phyloP scores from a whole-genome alignment of 2,113 vertebrate species.

The Jaculus jaculus region DNA sequence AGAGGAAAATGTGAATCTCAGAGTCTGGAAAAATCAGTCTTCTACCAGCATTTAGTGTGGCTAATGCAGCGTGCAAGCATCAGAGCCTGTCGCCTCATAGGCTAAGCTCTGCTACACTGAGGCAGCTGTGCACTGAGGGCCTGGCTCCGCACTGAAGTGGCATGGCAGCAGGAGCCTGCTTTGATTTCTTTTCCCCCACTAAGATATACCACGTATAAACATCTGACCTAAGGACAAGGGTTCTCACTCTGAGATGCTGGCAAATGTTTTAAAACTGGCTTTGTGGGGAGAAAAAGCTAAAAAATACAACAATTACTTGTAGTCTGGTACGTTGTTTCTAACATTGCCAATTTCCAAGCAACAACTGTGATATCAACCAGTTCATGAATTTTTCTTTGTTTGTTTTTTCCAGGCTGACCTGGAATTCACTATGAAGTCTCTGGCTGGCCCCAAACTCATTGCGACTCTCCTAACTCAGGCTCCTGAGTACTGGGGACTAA shows the following conservation, averaged over 20 bases:
- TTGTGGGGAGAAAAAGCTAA: neutral
- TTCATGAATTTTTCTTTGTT: neutral
- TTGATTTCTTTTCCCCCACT: neutral
- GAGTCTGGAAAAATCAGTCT: neutral
- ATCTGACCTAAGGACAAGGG: neutral
- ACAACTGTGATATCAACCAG: neutral
- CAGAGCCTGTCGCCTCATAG: neutral
- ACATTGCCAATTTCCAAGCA: neutral
- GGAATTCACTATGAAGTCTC: too few species aligned
- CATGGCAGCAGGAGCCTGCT: neutral
- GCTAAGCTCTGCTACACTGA: neutral
- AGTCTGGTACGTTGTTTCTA: neutral
- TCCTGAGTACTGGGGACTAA: too few species aligned
- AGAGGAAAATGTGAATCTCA: neutral
- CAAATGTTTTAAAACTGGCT: constrained; percentile 5
- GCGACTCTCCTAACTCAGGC: too few species aligned
- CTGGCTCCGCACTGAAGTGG: neutral
- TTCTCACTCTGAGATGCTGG: neutral
- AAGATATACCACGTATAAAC: neutral
- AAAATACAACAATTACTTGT: neutral
- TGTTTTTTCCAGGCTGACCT: too few species aligned
- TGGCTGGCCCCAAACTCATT: too few species aligned
- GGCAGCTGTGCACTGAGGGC: neutral
- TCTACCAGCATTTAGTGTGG: neutral
- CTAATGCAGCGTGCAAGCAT: neutral